A percentile compares a stretch with the other conserved stretches of the same genome.
These are phyloP conservation scores for Megaceryle torquata DNA, from an alignment of 2,113 vertebrate genomes.

Conservation along the genomic window DNA sequence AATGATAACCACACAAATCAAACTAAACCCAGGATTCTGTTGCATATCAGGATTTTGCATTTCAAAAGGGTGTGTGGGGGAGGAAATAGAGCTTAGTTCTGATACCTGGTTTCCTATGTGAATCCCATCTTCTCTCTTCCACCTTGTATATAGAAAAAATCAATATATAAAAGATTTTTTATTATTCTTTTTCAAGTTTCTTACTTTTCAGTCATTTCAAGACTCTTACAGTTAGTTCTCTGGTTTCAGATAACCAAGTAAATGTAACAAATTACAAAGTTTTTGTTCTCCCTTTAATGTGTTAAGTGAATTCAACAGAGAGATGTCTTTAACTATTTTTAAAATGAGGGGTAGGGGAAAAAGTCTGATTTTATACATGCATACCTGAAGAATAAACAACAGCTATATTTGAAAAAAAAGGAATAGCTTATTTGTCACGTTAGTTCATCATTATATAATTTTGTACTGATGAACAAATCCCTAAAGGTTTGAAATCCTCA, in stretches of 20 bases:
- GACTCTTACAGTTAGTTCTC: not conserved
- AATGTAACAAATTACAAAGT: not conserved
- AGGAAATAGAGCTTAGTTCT: not conserved
- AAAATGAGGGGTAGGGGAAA: not conserved
- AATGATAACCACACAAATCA: not conserved
- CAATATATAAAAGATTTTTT: not conserved
- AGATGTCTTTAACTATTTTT: not conserved
- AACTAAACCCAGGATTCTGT: not conserved
- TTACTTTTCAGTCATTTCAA: not conserved
- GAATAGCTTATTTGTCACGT: accelerated
- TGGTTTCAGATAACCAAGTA: not conserved
- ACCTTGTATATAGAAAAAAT: not conserved
- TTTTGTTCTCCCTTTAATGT: not conserved
- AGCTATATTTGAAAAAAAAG: not conserved
- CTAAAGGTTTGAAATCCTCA: not conserved
- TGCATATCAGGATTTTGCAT: not conserved
- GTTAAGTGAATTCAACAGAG: not conserved
- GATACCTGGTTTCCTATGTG: not conserved
- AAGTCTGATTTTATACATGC: not conserved
- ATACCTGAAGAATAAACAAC: not conserved
- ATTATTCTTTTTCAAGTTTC: not conserved
- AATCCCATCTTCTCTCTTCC: not conserved
- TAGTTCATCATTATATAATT: not conserved
- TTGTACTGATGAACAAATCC: not conserved
- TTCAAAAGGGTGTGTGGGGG: not conserved